phyloP scores from a whole-genome alignment of 2,113 vertebrate genomes.

The Elanoides forficatus region DNA sequence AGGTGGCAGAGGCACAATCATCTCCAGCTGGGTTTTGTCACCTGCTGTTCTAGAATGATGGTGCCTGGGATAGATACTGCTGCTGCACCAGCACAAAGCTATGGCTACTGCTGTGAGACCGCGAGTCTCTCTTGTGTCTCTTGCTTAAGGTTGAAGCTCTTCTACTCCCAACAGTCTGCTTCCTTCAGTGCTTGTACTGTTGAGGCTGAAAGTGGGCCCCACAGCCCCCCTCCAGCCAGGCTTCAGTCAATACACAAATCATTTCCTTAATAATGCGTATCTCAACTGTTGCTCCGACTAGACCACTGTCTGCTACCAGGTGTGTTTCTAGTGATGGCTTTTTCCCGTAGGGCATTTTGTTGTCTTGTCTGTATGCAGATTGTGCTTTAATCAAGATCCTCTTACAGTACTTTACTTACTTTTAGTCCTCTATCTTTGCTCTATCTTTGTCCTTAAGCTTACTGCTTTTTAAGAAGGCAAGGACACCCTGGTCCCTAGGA shows the following conservation, averaged over 20 bases:
- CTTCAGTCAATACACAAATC: background rate
- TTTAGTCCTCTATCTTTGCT: background rate
- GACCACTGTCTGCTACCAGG: background rate
- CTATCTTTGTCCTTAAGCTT: constrained; percentile 5
- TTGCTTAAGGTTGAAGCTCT: background rate
- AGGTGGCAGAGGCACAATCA: background rate
- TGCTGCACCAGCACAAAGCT: background rate
- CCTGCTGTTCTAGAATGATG: background rate
- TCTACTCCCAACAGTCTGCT: background rate
- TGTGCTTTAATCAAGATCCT: background rate
- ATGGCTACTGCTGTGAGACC: background rate
- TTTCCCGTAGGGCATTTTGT: background rate
- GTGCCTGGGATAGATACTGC: background rate
- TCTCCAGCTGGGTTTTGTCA: background rate
- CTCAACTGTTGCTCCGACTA: background rate
- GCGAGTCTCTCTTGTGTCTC: background rate
- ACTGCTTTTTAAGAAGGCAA: background rate
- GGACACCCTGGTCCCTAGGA: background rate
- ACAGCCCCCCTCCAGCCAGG: accelerated
- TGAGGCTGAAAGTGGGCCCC: background rate
- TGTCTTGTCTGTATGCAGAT: background rate
- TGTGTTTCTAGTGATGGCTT: background rate
- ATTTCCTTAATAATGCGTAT: background rate
- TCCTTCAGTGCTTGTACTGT: background rate
- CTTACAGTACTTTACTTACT: background rate